These are phyloP conservation scores for Erebia aethiops DNA, from an alignment of 2,888 invertebrate genomes.

Conservation along the genomic window DNA sequence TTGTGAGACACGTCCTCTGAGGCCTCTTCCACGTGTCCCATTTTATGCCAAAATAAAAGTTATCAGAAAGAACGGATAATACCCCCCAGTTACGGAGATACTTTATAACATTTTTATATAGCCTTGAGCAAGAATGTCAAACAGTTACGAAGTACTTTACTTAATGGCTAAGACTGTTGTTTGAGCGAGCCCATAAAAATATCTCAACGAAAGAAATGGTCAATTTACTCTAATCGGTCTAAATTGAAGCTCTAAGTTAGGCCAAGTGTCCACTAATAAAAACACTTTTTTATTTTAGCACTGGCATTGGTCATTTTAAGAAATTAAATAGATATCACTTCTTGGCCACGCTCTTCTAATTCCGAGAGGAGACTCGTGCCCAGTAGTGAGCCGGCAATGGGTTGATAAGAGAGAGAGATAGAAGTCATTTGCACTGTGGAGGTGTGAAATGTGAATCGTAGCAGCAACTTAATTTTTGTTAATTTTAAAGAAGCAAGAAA, in stretches of 20 bases:
- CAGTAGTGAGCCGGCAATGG: too few species aligned
- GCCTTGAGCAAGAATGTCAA: conserved; percentile 8
- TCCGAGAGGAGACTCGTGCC: too few species aligned
- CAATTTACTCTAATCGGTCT: conserved; percentile 5
- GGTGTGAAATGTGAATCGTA: too few species aligned
- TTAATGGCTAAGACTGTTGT: conserved; percentile 13
- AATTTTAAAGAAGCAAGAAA: too few species aligned
- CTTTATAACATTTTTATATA: conserved; percentile 6
- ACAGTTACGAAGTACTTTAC: conserved; percentile 12
- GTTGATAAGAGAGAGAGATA: too few species aligned
- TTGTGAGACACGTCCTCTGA: too few species aligned
- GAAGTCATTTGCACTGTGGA: too few species aligned
- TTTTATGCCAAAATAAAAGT: not conserved
- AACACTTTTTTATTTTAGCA: too few species aligned
- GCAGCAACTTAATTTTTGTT: too few species aligned
- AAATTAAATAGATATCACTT: not conserved
- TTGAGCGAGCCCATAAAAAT: conserved; percentile 8
- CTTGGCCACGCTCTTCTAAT: too few species aligned
- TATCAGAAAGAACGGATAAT: not conserved
- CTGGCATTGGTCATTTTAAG: too few species aligned
- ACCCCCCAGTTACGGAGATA: not conserved
- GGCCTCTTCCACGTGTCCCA: not conserved
- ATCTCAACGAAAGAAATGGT: not conserved
- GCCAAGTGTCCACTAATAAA: too few species aligned
- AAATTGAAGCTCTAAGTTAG: not conserved